Evolutionary conservation across 1,140 invertebrate genomes (phyloP), one percentile per base, ranked within the genome.

Genomic region (Elymnias hypermnestra): DNA sequence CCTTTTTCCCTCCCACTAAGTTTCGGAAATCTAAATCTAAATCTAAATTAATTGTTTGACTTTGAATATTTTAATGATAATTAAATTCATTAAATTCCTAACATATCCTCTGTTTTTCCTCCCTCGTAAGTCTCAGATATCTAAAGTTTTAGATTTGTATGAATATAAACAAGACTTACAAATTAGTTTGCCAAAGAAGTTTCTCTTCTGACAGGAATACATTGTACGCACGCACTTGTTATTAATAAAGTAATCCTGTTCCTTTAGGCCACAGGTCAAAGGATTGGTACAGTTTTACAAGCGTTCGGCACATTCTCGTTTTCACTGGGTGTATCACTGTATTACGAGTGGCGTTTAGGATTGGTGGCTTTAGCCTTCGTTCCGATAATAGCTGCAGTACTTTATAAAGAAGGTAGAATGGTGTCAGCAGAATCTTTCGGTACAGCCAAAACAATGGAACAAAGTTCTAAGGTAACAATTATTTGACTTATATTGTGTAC

Each of bases 281-380:
- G 92, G 43, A 88, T 94, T 13, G 92, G 92, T 1, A 90, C 89
- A 10, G 79, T 94, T 5, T 60, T 94, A 1, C 91, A 94, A 69
- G 90, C 92, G 3, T 33, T 91, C 3, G 87, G 91, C 1, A 94
- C 92, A 0, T 72, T 95, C 0, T 52, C 75, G 0, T 85, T 89
- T 22, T 89, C 90, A n/a, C 65, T 93, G 3, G 72, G 68, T 1
- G 72, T 95, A 1, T 89, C 92, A 1, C 84, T 95, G 43, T 88
- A 89, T 42, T 94, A 89, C 62, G 89, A 93, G 60, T 94, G 92
- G 92, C 89, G 92, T 57, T 78, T 95, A 10, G 91, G 92, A 2
- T 64, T 94, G 4, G 88, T 94, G 1, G 88, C 91, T 0, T 63
- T 93, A 14, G 83, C 88, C 1, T 93, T 93, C 44, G 87, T 92